Percentiles rank a stretch among this genome's conserved stretches.
Conservation (phyloP, 2,113 vertebrate genomes). For the Spilogale gracilis region DNA sequence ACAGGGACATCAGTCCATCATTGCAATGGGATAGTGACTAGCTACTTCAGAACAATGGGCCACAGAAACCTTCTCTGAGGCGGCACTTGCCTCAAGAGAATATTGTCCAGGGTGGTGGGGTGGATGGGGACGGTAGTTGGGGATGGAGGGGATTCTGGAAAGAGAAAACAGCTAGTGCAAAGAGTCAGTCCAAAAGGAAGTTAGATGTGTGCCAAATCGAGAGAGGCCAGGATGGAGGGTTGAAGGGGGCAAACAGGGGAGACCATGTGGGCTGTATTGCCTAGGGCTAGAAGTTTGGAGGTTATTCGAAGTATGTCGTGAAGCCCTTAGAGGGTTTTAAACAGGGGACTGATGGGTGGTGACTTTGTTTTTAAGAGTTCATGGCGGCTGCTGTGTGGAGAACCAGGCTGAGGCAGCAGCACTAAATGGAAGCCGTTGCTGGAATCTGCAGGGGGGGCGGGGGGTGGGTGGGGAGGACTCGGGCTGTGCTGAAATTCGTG, state of each 20-base stretch:
- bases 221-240: too few species aligned
- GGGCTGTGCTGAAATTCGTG: too few species aligned
- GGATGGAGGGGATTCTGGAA: neutral
- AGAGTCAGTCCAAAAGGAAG: neutral
- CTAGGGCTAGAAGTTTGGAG: neutral
- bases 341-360: neutral
- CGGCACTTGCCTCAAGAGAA: neutral
- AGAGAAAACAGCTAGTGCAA: neutral
- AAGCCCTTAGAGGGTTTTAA: neutral
- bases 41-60: neutral
- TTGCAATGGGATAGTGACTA: neutral
- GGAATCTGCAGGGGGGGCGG: too few species aligned
- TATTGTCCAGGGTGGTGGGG: neutral
- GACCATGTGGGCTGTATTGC: neutral
- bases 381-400: neutral
- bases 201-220: too few species aligned
- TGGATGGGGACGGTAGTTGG: too few species aligned
- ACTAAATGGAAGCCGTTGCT: neutral
- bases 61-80: neutral
- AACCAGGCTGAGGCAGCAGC: neutral
- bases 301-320: neutral
- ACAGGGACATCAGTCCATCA: neutral
- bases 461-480: too few species aligned
- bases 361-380: neutral
- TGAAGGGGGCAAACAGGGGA: neutral